Evolutionary conservation across 2,888 invertebrate genomes (phyloP).

Genomic region (Pyrocoelia pectoralis): DNA sequence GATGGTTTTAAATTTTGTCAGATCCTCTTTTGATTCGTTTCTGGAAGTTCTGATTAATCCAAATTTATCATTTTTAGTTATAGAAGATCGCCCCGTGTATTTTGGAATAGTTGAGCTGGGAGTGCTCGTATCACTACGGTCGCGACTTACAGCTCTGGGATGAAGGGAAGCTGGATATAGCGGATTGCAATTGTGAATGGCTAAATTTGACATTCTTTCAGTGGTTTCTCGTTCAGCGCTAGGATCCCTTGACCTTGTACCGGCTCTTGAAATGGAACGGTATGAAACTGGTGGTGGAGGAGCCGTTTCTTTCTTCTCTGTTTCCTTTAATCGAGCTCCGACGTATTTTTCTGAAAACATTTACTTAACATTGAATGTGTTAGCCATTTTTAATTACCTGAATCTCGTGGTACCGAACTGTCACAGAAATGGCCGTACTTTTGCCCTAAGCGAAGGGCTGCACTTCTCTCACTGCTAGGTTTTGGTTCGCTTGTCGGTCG

Average conservation of each 20-base stretch:
- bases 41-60: constrained; percentile 44
- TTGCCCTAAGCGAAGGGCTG: constrained; percentile 47
- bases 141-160: constrained; percentile 53
- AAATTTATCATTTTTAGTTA: constrained; percentile 47
- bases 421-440: constrained; percentile 53
- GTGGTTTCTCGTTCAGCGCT: constrained; percentile 63
- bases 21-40: constrained; percentile 45
- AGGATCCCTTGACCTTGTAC: constrained; percentile 63
- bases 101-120: constrained; percentile 49
- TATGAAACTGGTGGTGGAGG: constrained; percentile 62
- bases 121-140: constrained; percentile 51
- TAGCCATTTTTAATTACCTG: constrained; percentile 31
- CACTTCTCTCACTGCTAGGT: constrained; percentile 48
- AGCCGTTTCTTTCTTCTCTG: constrained; percentile 44
- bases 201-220: constrained; percentile 53
- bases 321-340: constrained; percentile 42
- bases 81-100: constrained; percentile 49
- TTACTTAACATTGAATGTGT: not conserved
- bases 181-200: constrained; percentile 42
- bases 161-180: constrained; percentile 65
- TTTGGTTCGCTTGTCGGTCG: constrained; percentile 48
- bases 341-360: constrained; percentile 4
- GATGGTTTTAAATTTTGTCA: constrained; percentile 32
- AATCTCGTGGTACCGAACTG: constrained; percentile 40
- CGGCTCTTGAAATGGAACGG: constrained; percentile 52